Evolutionary conservation across 2,113 vertebrate species (phyloP).

Genomic region (Festucalex cinctus): DNA sequence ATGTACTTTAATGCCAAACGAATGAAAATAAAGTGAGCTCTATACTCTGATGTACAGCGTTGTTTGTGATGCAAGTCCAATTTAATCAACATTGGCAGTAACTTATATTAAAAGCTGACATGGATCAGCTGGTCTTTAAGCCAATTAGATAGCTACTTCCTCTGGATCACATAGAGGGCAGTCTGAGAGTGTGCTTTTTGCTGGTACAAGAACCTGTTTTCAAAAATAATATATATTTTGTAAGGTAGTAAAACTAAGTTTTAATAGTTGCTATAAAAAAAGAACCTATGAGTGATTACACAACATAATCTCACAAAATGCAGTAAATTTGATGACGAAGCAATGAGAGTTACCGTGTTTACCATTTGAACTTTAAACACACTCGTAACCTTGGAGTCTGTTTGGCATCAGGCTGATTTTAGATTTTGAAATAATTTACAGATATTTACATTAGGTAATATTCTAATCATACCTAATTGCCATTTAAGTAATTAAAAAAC

Average conservation of each 20-base stretch:
- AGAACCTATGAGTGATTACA: no score
- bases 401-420: no score
- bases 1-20: constrained; percentile 60
- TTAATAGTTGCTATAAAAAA: not conserved
- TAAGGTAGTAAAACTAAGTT: constrained; percentile 29
- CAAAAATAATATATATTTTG: constrained; percentile 22
- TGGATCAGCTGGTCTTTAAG: constrained; percentile 53
- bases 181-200: constrained; percentile 48
- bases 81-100: constrained; percentile 63
- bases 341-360: no score
- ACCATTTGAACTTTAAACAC: no score
- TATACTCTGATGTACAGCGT: constrained; percentile 46
- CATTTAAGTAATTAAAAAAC: no score
- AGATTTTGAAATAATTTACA: no score
- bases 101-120: constrained; percentile 58
- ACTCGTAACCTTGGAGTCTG: no score
- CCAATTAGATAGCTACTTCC: constrained; percentile 45
- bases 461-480: no score
- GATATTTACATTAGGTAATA: no score
- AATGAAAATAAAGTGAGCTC: constrained; percentile 48
- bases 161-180: constrained; percentile 44
- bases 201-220: constrained; percentile 39
- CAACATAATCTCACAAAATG: not conserved
- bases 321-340: no score
- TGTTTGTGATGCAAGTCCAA: constrained; percentile 51